phyloP scores from a whole-genome alignment of 2,888 invertebrate genomes.

The Patella depressa region DNA sequence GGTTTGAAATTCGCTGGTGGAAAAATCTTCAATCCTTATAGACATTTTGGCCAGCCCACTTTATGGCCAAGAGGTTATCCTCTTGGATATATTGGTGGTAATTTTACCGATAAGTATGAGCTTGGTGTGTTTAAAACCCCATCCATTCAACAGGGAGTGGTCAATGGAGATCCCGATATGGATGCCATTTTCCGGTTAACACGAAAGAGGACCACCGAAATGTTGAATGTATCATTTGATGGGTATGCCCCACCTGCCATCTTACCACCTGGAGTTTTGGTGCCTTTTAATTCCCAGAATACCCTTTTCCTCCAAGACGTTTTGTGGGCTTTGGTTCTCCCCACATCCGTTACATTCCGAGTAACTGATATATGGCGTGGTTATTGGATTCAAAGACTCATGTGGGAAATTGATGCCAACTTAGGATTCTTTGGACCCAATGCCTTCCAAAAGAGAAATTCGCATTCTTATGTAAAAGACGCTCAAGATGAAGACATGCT shows the following conservation, averaged over 20 bases:
- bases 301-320: conserved; percentile 51
- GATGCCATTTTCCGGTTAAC: conserved; percentile 59
- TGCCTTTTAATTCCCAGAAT: conserved; percentile 59
- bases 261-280: conserved; percentile 44
- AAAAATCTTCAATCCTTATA: conserved; percentile 9
- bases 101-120: conserved; percentile 24
- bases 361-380: conserved; percentile 56
- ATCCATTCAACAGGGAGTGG: conserved; percentile 54
- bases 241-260: conserved; percentile 44
- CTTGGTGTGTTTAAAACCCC: conserved; percentile 35
- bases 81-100: conserved; percentile 36
- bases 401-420: conserved; percentile 45
- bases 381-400: conserved; percentile 51
- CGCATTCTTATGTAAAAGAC: conserved; percentile 47
- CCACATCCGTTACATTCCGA: conserved; percentile 44
- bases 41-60: conserved; percentile 57
- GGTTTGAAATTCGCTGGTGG: conserved; percentile 1
- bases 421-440: conserved; percentile 51
- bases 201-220: conserved; percentile 28
- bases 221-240: conserved; percentile 49
- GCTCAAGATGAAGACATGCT: conserved; percentile 45
- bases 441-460: conserved; percentile 43
- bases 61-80: conserved; percentile 62
- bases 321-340: conserved; percentile 55
- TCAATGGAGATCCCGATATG: conserved; percentile 59